Conservation (phyloP, 2,888 invertebrate species). For the Nebria salina region DNA sequence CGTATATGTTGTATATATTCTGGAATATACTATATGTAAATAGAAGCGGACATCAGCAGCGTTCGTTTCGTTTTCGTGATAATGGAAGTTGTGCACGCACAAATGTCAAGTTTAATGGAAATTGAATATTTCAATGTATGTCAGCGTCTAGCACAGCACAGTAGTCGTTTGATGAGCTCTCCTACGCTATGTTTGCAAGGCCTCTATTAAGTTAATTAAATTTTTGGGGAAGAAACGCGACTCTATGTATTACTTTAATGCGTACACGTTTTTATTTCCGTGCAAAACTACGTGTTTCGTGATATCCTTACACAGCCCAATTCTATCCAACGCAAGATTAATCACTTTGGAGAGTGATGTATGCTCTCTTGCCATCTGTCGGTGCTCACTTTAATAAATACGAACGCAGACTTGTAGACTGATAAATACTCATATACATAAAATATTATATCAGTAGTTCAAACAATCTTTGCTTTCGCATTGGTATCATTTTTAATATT, state of each 20-base stretch:
- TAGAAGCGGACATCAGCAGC: neutral
- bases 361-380: neutral
- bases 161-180: conserved; percentile 30
- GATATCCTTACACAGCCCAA: neutral
- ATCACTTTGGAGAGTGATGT: neutral
- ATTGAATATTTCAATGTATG: conserved; percentile 45
- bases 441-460: neutral
- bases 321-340: neutral
- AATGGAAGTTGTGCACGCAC: conserved; percentile 42
- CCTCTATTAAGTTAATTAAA: conserved; percentile 42
- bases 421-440: neutral
- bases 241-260: conserved; percentile 2
- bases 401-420: neutral
- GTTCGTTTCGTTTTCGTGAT: conserved; percentile 17
- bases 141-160: conserved; percentile 17
- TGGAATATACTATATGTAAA: too few relatives aligned
- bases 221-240: conserved; percentile 33
- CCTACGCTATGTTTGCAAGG: neutral
- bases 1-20: too few relatives aligned
- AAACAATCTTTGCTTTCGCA: neutral
- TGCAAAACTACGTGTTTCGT: conserved; percentile 2
- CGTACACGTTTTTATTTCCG: conserved; percentile 7
- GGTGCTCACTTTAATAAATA: neutral
- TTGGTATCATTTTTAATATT: too few relatives aligned
- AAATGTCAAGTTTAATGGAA: conserved; percentile 45